These are phyloP conservation scores for Gasteruption jaculator DNA, from an alignment of 2,888 invertebrate species.

Conservation along the genomic window DNA sequence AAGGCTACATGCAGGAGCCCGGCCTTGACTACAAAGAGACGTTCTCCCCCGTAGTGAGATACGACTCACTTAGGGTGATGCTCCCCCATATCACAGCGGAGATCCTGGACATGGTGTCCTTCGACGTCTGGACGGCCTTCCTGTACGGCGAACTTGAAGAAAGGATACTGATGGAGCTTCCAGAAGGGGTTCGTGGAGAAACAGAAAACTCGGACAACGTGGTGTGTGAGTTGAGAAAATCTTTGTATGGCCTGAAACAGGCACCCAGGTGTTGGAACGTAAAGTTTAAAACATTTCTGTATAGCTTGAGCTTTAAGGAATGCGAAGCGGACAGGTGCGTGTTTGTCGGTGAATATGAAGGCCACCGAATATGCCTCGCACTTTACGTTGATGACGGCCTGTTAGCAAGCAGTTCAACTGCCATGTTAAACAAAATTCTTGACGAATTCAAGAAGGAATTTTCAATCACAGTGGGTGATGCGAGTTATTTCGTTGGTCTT, in stretches of 20 bases:
- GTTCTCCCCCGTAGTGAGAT: slow-evolving; percentile 22
- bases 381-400: slow-evolving; percentile 26
- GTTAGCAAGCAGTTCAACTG: no score
- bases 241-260: slow-evolving; percentile 32
- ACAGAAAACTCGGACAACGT: no score
- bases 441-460: no score
- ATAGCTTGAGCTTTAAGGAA: slow-evolving; percentile 18
- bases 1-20: slow-evolving; percentile 14
- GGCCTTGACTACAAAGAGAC: slow-evolving; percentile 22
- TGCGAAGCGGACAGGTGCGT: slow-evolving; percentile 23
- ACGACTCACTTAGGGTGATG: slow-evolving; percentile 19
- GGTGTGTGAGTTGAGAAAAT: slow-evolving; percentile 18
- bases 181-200: slow-evolving; percentile 26
- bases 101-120: slow-evolving; percentile 13
- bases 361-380: slow-evolving; percentile 10
- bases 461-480: no score
- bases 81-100: slow-evolving; percentile 7
- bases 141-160: slow-evolving; percentile 24
- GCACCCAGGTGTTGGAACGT: slow-evolving; percentile 28
- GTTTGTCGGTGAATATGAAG: slow-evolving; percentile 12
- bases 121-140: slow-evolving; percentile 25
- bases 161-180: slow-evolving; percentile 30
- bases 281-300: slow-evolving; percentile 17
- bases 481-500: no score
- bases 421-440: no score